These are phyloP conservation scores for Apoda limacodes DNA, from an alignment of 2,888 invertebrate genomes.

Conservation along the genomic window DNA sequence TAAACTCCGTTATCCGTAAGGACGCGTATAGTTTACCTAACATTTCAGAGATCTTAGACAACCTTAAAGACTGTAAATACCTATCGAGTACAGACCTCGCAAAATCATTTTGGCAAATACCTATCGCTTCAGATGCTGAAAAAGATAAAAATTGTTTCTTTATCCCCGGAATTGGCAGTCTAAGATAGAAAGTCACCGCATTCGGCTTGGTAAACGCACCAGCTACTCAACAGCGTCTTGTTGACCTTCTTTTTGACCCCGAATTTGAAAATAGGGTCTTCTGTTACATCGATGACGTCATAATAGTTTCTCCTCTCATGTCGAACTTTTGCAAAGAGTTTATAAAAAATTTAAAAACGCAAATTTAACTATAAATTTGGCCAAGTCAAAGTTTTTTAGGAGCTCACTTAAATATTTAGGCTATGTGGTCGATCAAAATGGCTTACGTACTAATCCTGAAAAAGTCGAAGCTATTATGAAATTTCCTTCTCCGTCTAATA, in stretches of 20 bases:
- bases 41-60: slow-evolving; percentile 11
- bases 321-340: slow-evolving; percentile 10
- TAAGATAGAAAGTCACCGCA: slow-evolving; percentile 13
- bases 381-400: slow-evolving; percentile 10
- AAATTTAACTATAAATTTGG: slow-evolving; percentile 9
- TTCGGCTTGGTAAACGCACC: slow-evolving; percentile 13
- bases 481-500: slow-evolving; percentile 15
- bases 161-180: slow-evolving; percentile 13
- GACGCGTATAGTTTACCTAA: slow-evolving; percentile 14
- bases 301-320: slow-evolving; percentile 10
- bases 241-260: no score
- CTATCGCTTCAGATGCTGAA: slow-evolving; percentile 9
- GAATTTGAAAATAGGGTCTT: slow-evolving; percentile 13
- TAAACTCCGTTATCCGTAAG: no score
- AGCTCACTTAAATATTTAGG: slow-evolving; percentile 12
- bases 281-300: slow-evolving; percentile 15
- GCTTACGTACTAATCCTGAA: slow-evolving; percentile 14
- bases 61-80: slow-evolving; percentile 10
- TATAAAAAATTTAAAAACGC: slow-evolving; percentile 6
- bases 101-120: no score
- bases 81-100: no score
- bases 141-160: slow-evolving; percentile 15
- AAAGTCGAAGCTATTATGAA: slow-evolving; percentile 17
- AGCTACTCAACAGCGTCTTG: no score
- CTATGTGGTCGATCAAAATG: slow-evolving; percentile 12